Conservation (phyloP, 1,140 invertebrate genomes). For the Drosophila malerkotliana region DNA sequence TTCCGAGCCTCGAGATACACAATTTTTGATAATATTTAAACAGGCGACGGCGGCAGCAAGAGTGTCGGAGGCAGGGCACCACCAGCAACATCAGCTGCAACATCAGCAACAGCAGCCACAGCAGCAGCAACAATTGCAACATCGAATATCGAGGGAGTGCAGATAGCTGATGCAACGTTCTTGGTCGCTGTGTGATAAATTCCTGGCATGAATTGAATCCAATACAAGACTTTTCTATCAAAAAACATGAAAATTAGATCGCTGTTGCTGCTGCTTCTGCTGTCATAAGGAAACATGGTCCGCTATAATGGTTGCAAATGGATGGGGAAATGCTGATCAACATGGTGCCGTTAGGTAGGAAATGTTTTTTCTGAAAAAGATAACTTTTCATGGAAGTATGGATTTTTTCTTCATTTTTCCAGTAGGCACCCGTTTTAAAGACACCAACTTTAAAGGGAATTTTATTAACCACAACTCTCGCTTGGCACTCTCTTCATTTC, state of each 20-base stretch:
- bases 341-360: conserved; percentile 12
- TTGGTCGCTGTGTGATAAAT: conserved; percentile 63
- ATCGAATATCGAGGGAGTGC: conserved; percentile 53
- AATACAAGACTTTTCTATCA: conserved; percentile 72
- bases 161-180: conserved; percentile 47
- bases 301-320: not conserved
- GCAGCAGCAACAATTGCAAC: conserved; percentile 30
- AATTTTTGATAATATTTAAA: conserved; percentile 77
- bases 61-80: conserved; percentile 32
- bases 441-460: conserved; percentile 6
- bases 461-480: conserved; percentile 8
- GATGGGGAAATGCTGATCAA: conserved; percentile 14
- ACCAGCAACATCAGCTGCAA: conserved; percentile 25
- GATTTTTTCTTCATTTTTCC: too few relatives aligned
- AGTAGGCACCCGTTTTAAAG: not conserved
- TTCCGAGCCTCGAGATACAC: conserved; percentile 71
- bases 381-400: not conserved
- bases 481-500: conserved; percentile 42
- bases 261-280: conserved; percentile 20
- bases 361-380: conserved; percentile 10
- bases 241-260: conserved; percentile 80
- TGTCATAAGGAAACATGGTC: conserved; percentile 54
- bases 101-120: conserved; percentile 22
- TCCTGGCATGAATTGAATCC: conserved; percentile 58
- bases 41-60: conserved; percentile 38